phyloP scores from a whole-genome alignment of 92 coral and sea anemone species.

The Phenganax subtilis region DNA sequence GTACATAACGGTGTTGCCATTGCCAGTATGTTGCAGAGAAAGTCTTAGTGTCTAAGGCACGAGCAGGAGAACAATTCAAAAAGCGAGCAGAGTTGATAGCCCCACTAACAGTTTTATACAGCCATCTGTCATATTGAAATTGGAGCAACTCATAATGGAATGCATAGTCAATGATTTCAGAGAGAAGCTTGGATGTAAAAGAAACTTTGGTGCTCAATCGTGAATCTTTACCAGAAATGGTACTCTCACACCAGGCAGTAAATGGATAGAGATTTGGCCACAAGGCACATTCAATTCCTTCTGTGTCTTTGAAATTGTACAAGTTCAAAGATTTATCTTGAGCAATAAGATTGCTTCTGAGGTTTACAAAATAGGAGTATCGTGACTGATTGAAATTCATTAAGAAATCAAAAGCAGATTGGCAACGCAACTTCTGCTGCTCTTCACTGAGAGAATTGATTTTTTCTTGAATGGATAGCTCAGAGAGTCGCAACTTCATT shows the following conservation, averaged over 20 bases:
- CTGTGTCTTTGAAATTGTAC: constrained; percentile 2
- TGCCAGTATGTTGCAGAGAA: constrained; percentile 28
- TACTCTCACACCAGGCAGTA: constrained; percentile 47
- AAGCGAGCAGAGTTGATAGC: constrained; percentile 15
- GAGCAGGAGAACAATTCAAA: constrained; percentile 27
- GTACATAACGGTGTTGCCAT: constrained; percentile 28
- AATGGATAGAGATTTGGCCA: constrained; percentile 45
- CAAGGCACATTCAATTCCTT: constrained; percentile 46
- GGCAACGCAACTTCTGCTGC: background rate
- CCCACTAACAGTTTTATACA: constrained; percentile 24
- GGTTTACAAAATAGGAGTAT: background rate
- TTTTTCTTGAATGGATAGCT: background rate
- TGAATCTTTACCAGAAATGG: background rate
- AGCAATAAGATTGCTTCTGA: background rate
- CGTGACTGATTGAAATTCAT: background rate
- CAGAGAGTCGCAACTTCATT: background rate
- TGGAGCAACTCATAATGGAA: constrained; percentile 31
- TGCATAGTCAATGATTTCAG: constrained; percentile 36
- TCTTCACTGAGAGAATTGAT: background rate
- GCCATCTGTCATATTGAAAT: constrained; percentile 44
- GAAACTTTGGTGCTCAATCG: constrained; percentile 33
- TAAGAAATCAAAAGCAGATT: constrained; percentile 11
- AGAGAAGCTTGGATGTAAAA: background rate
- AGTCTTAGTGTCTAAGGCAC: constrained; percentile 25
- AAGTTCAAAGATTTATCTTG: background rate